phyloP scores from a whole-genome alignment of 1,140 invertebrate species.

The Hesperophylax magnus region DNA sequence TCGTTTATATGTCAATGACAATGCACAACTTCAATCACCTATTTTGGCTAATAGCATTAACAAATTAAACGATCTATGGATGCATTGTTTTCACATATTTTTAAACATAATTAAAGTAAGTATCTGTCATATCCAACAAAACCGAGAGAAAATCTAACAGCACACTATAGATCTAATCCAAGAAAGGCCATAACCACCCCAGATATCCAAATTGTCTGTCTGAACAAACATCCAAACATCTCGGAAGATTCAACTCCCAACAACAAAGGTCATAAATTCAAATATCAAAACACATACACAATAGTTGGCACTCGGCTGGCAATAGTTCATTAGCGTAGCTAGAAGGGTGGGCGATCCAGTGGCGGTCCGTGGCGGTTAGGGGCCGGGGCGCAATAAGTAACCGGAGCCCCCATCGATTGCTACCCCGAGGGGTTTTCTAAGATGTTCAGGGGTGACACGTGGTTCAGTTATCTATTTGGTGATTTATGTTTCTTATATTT shows the following conservation, averaged over 20 bases:
- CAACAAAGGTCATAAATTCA: conserved; percentile 24
- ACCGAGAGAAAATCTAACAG: no score
- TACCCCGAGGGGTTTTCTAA: conserved; percentile 23
- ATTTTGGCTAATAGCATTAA: no score
- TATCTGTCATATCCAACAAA: no score
- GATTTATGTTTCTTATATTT: no score
- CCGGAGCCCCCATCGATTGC: conserved; percentile 46
- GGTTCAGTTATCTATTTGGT: background rate
- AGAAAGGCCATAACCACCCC: no score
- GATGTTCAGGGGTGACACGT: conserved; percentile 31
- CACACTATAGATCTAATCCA: no score
- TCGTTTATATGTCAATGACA: no score
- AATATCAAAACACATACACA: conserved; percentile 16
- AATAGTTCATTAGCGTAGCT: conserved; percentile 49
- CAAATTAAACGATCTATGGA: no score
- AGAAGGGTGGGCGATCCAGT: conserved; percentile 19
- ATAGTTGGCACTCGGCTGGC: conserved; percentile 4
- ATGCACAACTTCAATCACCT: no score
- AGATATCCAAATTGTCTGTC: no score
- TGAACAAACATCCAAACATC: background rate
- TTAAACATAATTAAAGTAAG: no score
- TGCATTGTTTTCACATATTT: no score
- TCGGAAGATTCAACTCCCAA: conserved; percentile 10
- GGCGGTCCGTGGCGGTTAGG: conserved; percentile 39
- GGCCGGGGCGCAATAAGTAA: conserved; percentile 41